phyloP scores from a whole-genome alignment of 1,140 invertebrate genomes.

The Hormaphis cornu region DNA sequence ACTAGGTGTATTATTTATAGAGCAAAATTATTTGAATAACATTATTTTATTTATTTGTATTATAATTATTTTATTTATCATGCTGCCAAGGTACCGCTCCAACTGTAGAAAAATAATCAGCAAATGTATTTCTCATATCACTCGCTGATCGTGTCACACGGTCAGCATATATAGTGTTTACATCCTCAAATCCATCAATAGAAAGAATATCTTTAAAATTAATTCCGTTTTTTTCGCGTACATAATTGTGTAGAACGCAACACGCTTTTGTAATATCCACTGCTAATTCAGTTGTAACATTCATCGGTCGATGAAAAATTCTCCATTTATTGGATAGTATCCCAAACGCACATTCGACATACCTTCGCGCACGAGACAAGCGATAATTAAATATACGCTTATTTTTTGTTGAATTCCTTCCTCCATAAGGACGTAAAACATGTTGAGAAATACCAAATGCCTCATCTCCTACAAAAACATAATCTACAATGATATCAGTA shows the following conservation, averaged over 20 bases:
- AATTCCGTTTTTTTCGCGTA: conserved; percentile 35
- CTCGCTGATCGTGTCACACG: background rate
- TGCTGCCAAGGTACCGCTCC: background rate
- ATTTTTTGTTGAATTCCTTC: conserved; percentile 6
- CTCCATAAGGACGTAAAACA: conserved; percentile 39
- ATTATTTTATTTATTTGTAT: too few species aligned
- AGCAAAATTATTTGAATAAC: too few species aligned
- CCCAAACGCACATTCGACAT: conserved; percentile 44
- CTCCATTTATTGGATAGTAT: conserved; percentile 38
- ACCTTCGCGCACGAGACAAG: conserved; percentile 37
- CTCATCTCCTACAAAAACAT: conserved; percentile 41
- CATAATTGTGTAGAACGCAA: conserved; percentile 39
- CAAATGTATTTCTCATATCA: background rate
- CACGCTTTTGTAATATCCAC: conserved; percentile 38
- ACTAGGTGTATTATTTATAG: too few species aligned
- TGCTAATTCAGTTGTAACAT: conserved; percentile 36
- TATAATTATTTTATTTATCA: background rate
- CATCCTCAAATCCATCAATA: conserved; percentile 31
- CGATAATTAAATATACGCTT: conserved; percentile 42
- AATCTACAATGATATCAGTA: conserved; percentile 28
- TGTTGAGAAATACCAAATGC: conserved; percentile 41
- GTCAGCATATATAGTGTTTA: background rate
- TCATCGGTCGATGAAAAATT: conserved; percentile 39
- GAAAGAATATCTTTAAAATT: conserved; percentile 34
- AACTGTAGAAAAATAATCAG: background rate